Percentiles rank a stretch among this genome's conserved stretches.
Evolutionary conservation across 1,140 invertebrate species (phyloP).

Genomic region (Drosophila insularis): DNA sequence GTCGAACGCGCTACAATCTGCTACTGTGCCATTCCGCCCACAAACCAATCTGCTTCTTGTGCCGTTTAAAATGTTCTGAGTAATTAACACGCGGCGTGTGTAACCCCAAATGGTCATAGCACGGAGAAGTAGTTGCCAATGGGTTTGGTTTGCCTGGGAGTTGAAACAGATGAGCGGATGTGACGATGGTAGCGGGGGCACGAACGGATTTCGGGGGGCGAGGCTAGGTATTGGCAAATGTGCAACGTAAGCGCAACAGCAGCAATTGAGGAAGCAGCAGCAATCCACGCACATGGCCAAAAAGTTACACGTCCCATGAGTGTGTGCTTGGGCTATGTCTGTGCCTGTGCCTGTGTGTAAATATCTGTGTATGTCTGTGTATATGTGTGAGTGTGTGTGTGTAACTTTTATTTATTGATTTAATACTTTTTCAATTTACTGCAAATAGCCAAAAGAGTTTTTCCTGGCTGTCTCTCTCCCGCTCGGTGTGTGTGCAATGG

Average conservation of each 20-base stretch:
- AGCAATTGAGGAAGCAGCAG: background rate
- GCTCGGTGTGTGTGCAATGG: constrained; percentile 41
- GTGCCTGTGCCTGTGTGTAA: constrained; percentile 13
- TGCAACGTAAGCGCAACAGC: constrained; percentile 66
- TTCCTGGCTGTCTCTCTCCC: background rate
- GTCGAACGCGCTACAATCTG: constrained; percentile 2
- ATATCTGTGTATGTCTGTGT: too few relatives aligned
- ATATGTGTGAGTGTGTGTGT: constrained; percentile 36
- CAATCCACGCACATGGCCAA: constrained; percentile 47
- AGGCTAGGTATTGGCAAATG: constrained; percentile 40
- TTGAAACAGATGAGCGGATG: background rate
- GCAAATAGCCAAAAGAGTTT: constrained; percentile 75
- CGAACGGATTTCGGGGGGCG: too few relatives aligned
- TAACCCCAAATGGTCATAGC: constrained; percentile 70
- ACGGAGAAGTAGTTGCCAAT: background rate
- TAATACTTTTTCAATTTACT: constrained; percentile 80
- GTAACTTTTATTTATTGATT: constrained; percentile 80
- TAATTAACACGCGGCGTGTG: constrained; percentile 77
- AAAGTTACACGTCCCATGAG: constrained; percentile 56
- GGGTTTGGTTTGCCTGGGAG: background rate
- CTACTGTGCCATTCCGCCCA: constrained; percentile 2
- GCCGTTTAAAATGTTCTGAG: constrained; percentile 78
- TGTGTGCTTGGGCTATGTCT: constrained; percentile 10
- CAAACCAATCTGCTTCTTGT: constrained; percentile 36
- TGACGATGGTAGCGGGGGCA: background rate